Evolutionary conservation across 2,113 vertebrate species (phyloP).

Genomic region (Mirza zaza): DNA sequence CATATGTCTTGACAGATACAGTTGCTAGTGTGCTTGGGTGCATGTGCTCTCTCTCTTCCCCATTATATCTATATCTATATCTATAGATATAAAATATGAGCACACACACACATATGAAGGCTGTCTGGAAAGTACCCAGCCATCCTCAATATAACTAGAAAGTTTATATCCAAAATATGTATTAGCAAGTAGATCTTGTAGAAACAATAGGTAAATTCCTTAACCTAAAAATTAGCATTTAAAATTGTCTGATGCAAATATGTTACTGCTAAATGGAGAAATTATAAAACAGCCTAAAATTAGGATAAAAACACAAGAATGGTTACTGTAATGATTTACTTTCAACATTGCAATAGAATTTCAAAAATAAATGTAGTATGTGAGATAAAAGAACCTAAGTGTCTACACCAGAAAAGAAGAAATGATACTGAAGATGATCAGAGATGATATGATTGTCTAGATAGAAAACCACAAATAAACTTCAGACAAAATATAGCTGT

Average conservation of each 20-base stretch:
- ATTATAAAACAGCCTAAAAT: not conserved
- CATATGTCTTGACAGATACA: not conserved
- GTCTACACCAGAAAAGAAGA: not conserved
- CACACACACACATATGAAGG: no score
- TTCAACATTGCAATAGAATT: not conserved
- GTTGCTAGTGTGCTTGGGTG: not conserved
- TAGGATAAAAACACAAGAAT: not conserved
- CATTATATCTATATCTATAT: no score
- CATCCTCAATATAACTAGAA: no score
- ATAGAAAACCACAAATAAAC: not conserved
- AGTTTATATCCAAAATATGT: not conserved
- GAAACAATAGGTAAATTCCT: not conserved
- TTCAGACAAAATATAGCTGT: not conserved
- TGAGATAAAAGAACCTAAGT: not conserved
- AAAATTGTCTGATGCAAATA: not conserved
- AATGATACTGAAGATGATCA: not conserved
- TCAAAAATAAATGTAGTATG: not conserved
- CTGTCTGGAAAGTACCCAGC: no score
- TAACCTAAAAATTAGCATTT: not conserved
- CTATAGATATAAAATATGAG: no score
- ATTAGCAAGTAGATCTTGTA: not conserved
- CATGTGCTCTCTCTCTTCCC: no score
- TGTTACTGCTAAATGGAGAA: not conserved
- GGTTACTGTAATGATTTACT: not conserved
- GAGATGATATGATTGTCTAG: not conserved